Conservation (phyloP, 53 echinoderm and acorn worm species). For the Temnopleurus reevesii region DNA sequence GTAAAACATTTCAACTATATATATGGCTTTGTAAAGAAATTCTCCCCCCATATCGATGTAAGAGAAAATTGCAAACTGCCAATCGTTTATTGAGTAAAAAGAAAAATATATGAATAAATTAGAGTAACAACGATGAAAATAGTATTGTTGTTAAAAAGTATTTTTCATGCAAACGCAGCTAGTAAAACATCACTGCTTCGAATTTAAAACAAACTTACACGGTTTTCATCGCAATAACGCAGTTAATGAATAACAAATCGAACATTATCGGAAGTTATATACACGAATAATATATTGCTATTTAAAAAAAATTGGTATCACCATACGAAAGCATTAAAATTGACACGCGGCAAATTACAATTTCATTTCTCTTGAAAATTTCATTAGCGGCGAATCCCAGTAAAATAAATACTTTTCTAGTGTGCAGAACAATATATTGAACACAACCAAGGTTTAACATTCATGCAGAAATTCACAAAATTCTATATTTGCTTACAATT, state of each 20-base stretch:
- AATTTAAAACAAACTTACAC: background rate
- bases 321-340: background rate
- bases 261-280: background rate
- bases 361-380: background rate
- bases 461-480: too few relatives aligned
- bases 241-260: slow-evolving; percentile 3
- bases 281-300: slow-evolving; percentile 43
- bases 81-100: too few relatives aligned
- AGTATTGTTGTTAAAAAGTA: background rate
- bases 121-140: background rate
- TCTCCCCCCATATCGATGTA: background rate
- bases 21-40: slow-evolving; percentile 16
- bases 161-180: background rate
- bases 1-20: background rate
- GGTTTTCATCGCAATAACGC: background rate
- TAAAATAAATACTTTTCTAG: too few relatives aligned
- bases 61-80: background rate
- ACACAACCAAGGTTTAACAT: too few relatives aligned
- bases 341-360: background rate
- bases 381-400: background rate
- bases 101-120: too few relatives aligned
- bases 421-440: background rate
- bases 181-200: background rate
- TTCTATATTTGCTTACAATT: too few relatives aligned
- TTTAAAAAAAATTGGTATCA: background rate